phyloP scores from a whole-genome alignment of 2,797 vertebrate species.

The Bradypodion pumilum region DNA sequence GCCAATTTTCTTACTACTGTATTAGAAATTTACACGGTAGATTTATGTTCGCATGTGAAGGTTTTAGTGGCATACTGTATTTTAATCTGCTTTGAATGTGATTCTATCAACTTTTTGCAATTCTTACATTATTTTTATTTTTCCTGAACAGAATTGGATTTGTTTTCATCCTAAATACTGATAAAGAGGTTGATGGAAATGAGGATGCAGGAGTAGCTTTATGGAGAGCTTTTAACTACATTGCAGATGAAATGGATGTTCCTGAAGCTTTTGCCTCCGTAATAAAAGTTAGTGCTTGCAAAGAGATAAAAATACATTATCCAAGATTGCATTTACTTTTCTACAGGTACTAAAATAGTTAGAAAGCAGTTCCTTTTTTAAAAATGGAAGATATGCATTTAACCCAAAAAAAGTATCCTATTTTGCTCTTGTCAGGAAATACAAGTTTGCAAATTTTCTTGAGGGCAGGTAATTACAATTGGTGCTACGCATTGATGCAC shows the following conservation, averaged over 20 bases:
- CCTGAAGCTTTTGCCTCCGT: slow-evolving; percentile 87
- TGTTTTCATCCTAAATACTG: slow-evolving; percentile 89
- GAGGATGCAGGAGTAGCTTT: slow-evolving; percentile 88
- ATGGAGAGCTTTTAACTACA: slow-evolving; percentile 90
- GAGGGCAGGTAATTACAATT: not conserved
- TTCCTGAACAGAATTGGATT: slow-evolving; percentile 88
- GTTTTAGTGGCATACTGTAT: not conserved
- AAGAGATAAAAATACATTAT: slow-evolving; percentile 20
- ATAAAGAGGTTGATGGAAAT: slow-evolving; percentile 86
- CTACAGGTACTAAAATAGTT: not conserved
- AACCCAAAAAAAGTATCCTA: slow-evolving; percentile 14
- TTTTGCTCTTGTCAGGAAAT: slow-evolving; percentile 23
- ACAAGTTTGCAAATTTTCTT: not conserved
- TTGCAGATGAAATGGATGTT: slow-evolving; percentile 85
- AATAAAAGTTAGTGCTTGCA: slow-evolving; percentile 83
- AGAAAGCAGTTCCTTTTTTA: not conserved
- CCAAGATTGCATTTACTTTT: slow-evolving; percentile 14
- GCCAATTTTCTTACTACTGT: not conserved
- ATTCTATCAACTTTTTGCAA: not conserved
- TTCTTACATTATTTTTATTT: slow-evolving; percentile 14
- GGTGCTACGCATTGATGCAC: not conserved
- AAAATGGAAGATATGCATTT: not conserved
- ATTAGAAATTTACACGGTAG: not conserved
- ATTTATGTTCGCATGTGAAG: not conserved
- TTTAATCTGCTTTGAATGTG: not conserved